Base-by-base conservation (phyloP, 2,113 vertebrate genomes). In the Rostratula benghalensis region DNA sequence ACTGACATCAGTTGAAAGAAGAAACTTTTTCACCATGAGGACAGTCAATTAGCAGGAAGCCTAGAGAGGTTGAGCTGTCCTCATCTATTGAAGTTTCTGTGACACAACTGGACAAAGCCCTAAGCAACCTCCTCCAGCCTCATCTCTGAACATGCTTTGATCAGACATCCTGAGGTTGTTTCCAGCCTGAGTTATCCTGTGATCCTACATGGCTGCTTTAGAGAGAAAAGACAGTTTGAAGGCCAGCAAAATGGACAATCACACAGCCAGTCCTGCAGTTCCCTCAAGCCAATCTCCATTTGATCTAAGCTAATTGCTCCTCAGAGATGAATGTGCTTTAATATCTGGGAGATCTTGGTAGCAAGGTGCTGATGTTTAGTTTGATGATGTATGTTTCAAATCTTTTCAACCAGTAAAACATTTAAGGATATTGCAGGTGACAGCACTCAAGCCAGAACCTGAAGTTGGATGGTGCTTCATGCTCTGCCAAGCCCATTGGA, bases 81-180 rank as follows among this genome's bases (percentile, higher is more conserved):
- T 11, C 28, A 22, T 61, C 22, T 25, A 50, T 56, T 30, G 14
- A 92, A 80, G 2, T 43, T 80, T 80, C 57, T 16, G 35, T 7
- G 22, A 46, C 0, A 1, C 7, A 43, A 6, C 2, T 1, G 2
- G 27, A 65, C 51, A 63, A 91, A 94, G 9, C 15, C 14, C 4
- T 22, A 6, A 59, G 14, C 16, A 77, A 35, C 14, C 16, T 83
- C 4, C 21, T 91, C 16, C 56, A 79, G 6, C 11, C 17, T 85
- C 70, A 57, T 20, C 3, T 0, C 25, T 81, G 76, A 87, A 24
- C 6, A 24, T 50, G 7, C 37, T 87, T 91, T 35, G 30, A 53
- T 22, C 53, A 82, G 33, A 39, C 8, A 13, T 77, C 50, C 39
- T 76, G 46, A 60, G 1, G 0, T 11, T 3, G 1, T 46, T 87